Evolutionary conservation across 1,140 invertebrate genomes (phyloP).

Genomic region (Magallana gigas): DNA sequence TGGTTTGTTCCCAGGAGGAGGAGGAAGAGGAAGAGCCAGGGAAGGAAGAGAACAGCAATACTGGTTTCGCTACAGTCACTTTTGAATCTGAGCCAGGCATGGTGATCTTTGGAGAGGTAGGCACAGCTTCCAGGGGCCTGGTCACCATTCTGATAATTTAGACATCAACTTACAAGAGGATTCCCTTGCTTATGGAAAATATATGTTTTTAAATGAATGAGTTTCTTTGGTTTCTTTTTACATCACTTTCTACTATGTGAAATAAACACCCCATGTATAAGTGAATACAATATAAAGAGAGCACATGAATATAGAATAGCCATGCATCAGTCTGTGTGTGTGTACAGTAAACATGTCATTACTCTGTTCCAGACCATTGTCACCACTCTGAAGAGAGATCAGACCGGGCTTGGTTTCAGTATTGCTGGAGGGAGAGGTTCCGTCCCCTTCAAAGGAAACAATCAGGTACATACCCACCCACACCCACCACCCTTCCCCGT

Average conservation of each 20-base stretch:
- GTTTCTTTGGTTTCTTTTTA: too few species aligned
- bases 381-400: constrained; percentile 93
- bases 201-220: too few species aligned
- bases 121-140: too few species aligned
- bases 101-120: constrained; percentile 76
- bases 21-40: constrained; percentile 57
- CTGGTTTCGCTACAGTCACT: constrained; percentile 72
- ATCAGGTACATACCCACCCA: constrained; percentile 66
- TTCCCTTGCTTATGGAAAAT: too few species aligned
- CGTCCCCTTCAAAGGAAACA: constrained; percentile 86
- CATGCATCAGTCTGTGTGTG: not conserved
- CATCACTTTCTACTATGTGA: too few species aligned
- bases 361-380: constrained; percentile 85
- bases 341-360: not conserved
- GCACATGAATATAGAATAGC: too few species aligned
- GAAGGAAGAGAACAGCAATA: constrained; percentile 48
- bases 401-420: constrained; percentile 95
- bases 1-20: constrained; percentile 46
- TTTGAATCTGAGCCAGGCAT: constrained; percentile 75
- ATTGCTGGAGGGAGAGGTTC: constrained; percentile 96
- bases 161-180: too few species aligned
- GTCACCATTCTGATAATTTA: too few species aligned
- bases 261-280: too few species aligned
- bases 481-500: not conserved
- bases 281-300: too few species aligned